These are phyloP conservation scores for Rotaria magnacalcarata DNA, from an alignment of 2,888 invertebrate genomes.

Conservation along the genomic window DNA sequence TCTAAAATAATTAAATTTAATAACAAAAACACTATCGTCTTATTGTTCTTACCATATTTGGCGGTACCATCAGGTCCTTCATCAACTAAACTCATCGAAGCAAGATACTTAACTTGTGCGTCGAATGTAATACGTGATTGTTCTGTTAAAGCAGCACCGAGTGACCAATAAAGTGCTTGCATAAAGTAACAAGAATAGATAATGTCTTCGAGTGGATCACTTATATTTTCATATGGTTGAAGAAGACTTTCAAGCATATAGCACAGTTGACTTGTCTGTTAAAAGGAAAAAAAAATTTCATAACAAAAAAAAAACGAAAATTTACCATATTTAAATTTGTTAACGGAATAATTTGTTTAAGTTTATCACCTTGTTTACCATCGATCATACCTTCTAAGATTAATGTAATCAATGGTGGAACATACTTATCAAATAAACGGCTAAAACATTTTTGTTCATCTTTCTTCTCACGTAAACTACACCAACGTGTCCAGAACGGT, in stretches of 20 bases:
- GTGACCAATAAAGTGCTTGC: slow-evolving; percentile 74
- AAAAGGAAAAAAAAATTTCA: background rate
- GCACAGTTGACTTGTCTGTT: slow-evolving; percentile 69
- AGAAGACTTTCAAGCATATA: slow-evolving; percentile 72
- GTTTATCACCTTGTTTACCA: slow-evolving; percentile 64
- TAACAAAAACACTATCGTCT: no score
- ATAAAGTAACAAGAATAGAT: slow-evolving; percentile 71
- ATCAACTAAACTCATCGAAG: slow-evolving; percentile 66
- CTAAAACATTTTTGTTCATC: slow-evolving; percentile 49
- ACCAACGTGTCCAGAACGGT: slow-evolving; percentile 82
- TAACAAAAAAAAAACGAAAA: no score
- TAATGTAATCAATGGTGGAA: slow-evolving; percentile 69
- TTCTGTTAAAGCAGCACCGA: slow-evolving; percentile 74
- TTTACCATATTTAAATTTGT: slow-evolving; percentile 76
- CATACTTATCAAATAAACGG: slow-evolving; percentile 71
- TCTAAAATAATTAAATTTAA: slow-evolving; percentile 56
- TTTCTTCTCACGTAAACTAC: slow-evolving; percentile 52
- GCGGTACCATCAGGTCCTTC: slow-evolving; percentile 62
- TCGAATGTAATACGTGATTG: slow-evolving; percentile 72
- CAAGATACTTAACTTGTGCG: slow-evolving; percentile 73
- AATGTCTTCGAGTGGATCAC: slow-evolving; percentile 52
- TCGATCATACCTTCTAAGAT: slow-evolving; percentile 72
- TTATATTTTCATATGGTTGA: slow-evolving; percentile 49
- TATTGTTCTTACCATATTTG: slow-evolving; percentile 50
- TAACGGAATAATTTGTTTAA: slow-evolving; percentile 76